Conservation (phyloP, 2,113 vertebrate genomes). For the Heteronetta atricapilla region DNA sequence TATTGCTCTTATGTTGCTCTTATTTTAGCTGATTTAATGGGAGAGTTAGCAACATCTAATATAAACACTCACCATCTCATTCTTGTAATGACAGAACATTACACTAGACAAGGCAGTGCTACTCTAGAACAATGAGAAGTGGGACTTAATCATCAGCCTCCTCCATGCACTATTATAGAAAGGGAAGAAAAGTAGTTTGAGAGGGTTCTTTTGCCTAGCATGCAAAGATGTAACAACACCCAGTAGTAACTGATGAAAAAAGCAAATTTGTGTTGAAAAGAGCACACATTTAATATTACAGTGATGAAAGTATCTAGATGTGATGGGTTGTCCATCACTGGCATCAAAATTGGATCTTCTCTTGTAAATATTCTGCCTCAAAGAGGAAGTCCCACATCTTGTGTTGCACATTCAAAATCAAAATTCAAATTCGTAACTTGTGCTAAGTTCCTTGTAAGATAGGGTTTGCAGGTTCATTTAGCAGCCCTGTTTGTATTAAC, state of each 20-base stretch:
- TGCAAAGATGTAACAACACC: not conserved
- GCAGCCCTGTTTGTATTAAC: not conserved
- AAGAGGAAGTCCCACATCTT: not conserved
- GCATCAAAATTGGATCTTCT: not conserved
- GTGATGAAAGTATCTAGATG: not conserved
- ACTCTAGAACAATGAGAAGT: not conserved
- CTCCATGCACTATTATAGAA: fast-evolving
- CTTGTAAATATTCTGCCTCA: not conserved
- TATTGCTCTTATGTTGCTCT: not conserved
- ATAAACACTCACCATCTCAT: not conserved
- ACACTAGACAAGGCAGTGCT: not conserved
- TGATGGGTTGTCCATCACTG: not conserved
- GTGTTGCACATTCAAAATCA: not conserved
- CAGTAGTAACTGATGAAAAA: not conserved
- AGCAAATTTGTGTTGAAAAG: not conserved
- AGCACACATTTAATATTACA: not conserved
- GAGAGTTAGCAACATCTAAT: not conserved
- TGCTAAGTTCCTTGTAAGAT: not conserved
- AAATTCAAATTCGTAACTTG: not conserved
- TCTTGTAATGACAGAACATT: not conserved
- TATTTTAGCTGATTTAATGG: not conserved
- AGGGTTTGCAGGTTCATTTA: not conserved
- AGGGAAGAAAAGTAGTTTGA: not conserved
- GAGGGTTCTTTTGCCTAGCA: not conserved
- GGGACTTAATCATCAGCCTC: not conserved